These are phyloP conservation scores for Cyrtodaria siliqua DNA, from an alignment of 2,888 invertebrate species.

Conservation along the genomic window DNA sequence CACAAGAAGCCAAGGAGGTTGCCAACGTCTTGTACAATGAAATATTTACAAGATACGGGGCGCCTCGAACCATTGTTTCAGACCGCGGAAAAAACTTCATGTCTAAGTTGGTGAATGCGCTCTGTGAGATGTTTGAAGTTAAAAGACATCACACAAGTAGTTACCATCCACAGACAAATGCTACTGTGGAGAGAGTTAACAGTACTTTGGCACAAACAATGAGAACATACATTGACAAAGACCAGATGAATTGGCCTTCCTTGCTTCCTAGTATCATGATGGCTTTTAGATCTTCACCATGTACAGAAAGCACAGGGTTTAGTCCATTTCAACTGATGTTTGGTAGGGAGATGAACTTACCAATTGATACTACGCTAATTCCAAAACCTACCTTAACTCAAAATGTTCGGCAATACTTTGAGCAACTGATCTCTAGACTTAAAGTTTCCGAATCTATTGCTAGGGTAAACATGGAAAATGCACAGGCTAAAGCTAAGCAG, in stretches of 20 bases:
- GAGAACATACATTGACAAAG: slow-evolving; percentile 37
- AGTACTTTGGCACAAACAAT: slow-evolving; percentile 38
- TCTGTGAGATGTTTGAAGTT: slow-evolving; percentile 56
- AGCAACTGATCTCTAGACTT: background rate
- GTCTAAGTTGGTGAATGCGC: slow-evolving; percentile 54
- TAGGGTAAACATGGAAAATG: background rate
- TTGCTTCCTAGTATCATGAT: slow-evolving; percentile 53
- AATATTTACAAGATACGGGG: slow-evolving; percentile 52
- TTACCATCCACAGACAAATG: slow-evolving; percentile 59
- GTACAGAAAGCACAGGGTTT: slow-evolving; percentile 37
- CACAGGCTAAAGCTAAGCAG: background rate
- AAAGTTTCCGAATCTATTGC: background rate
- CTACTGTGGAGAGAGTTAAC: slow-evolving; percentile 39
- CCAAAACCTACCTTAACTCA: slow-evolving; percentile 20
- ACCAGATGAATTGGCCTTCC: slow-evolving; percentile 36
- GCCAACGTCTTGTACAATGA: slow-evolving; percentile 48
- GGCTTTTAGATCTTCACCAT: slow-evolving; percentile 58
- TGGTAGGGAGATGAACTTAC: slow-evolving; percentile 40
- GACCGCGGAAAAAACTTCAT: slow-evolving; percentile 57
- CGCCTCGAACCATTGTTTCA: slow-evolving; percentile 32
- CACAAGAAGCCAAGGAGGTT: slow-evolving; percentile 50
- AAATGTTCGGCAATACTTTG: slow-evolving; percentile 5
- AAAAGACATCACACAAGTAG: slow-evolving; percentile 40
- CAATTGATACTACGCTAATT: slow-evolving; percentile 28
- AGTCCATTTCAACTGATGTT: slow-evolving; percentile 53